A percentile compares a stretch with the other conserved stretches of the same genome.
phyloP scores from a whole-genome alignment of 2,113 vertebrate genomes.

The Lonchura striata region DNA sequence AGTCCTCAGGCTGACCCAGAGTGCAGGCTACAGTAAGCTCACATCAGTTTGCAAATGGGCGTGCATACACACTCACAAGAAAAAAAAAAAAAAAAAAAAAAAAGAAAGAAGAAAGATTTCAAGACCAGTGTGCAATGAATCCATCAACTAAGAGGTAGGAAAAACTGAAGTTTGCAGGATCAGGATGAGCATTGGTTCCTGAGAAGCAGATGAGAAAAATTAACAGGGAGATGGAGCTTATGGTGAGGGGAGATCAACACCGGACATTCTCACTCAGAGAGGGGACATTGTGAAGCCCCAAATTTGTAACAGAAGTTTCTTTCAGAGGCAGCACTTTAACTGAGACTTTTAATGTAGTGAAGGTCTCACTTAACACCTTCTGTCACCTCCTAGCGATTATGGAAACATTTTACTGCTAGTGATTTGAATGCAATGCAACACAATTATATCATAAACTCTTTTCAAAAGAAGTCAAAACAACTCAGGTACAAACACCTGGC shows the following conservation, averaged over 20 bases:
- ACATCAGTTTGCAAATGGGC: slow-evolving; percentile 42
- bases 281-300: not conserved
- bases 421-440: not conserved
- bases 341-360: not conserved
- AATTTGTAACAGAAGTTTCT: not conserved
- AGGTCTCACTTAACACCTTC: not conserved
- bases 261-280: not conserved
- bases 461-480: not conserved
- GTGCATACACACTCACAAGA: not conserved
- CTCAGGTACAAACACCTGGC: not conserved
- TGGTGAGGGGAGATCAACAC: not conserved
- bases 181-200: not conserved
- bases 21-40: slow-evolving; percentile 45
- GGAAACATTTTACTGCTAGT: not conserved
- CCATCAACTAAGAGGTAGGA: not conserved
- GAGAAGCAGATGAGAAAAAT: not conserved
- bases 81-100: not conserved
- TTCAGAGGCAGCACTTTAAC: not conserved
- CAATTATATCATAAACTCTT: not conserved
- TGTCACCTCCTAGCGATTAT: not conserved
- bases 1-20: slow-evolving; percentile 40
- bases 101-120: slow-evolving; percentile 21
- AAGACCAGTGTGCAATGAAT: slow-evolving; percentile 8
- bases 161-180: not conserved
- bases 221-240: not conserved